Evolutionary conservation across 2,888 invertebrate genomes (phyloP), one percentile per base, ranked within the genome.

Genomic region (Drosophila merina): DNA sequence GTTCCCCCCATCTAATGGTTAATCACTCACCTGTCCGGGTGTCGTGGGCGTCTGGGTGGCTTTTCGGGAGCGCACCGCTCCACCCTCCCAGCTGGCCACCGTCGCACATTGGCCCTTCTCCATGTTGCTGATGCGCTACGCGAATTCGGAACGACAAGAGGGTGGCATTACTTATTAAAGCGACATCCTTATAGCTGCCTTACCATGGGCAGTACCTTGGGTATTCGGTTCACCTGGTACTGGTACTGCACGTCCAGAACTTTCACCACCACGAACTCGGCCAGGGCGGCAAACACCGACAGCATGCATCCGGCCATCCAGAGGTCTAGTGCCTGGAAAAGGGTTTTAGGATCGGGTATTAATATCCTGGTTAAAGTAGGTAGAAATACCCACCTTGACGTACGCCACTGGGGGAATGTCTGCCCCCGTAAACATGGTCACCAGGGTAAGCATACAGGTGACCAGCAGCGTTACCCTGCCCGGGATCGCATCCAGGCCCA

Each of bases 261-360:
- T 91, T 96, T 96, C 8, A 96, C 96, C 1, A 96, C 95, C 0
- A 96, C 95, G 84, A 97, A 97, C 92, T 97, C 97, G 14, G 94
- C 95, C 20, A 97, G 92, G 0, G 97, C 96, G 0, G 96, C 95
- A 88, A 97, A 97, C 3, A 96, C 96, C 69, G 96, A 96, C 84
- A 96, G 94, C 96, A 97, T 96, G 86, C 97, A 97, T 4, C 96
- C 96, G 4, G 96, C 96, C 96, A 97, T 96, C 97, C 97, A 97
- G 8, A 96, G 92, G 90, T 96, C 96, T 42, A 96, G 91, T 1
- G 96, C 96, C 96, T 96, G 89, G 12, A 51, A 44, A 20, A 25
- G 20, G 6, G 0, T 40, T 8, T 0, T 2, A 42, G 28, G 4
- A 28, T 28, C 28, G 28, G 28, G 28, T 4, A 6, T 33, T 10